Base-by-base conservation (phyloP, 2,113 vertebrate species). In the Hystrix brachyura region DNA sequence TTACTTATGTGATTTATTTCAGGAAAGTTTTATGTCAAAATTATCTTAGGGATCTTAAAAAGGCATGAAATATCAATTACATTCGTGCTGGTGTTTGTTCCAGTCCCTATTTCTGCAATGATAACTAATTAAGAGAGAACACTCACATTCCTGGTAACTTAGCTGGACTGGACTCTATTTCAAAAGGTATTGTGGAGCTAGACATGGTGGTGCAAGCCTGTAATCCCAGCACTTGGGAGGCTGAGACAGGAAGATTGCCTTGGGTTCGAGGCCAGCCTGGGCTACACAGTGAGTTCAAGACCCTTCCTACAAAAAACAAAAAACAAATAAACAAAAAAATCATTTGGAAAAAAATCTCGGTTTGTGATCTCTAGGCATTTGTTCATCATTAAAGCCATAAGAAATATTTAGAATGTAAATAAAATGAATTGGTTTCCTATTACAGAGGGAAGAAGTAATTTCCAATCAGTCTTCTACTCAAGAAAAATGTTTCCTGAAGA, bases 401-500 rank as follows among this genome's bases (percentile, higher is more conserved):
- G 29, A 64, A 92, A 71, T 81, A 89, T 46, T 90, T 48, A 84
- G 93, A 94, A 85, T 93, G 12, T 34, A 81, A 95, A 71, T 87
- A 93, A 96, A 95, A 38, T 21, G 1, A 94, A 38, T 38, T 38
- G 7, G 83, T 89, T 93, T 83, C 18, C 27, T 76, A 72, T 55
- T 79, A 55, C 9, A 87, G 15, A 9, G 27, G 32, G 29, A 32
- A 86, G 18, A 48, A 65, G 2, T 11, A 80, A 71, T 86, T 96
- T 92, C 32, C 7, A 90, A 32, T 34, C 29, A 38, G 46, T 83
- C 18, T 71, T 89, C 32, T 86, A 87, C 5, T 71, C 53, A 55
- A 48, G 60, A 94, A 86, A 81, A 65, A 57, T 80, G 0, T 43
- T 95, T 86, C 69, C 48, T 90, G 43, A 21, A 46, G 17, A 65